phyloP scores from a whole-genome alignment of 1,140 invertebrate species.

The Conus betulinus region DNA sequence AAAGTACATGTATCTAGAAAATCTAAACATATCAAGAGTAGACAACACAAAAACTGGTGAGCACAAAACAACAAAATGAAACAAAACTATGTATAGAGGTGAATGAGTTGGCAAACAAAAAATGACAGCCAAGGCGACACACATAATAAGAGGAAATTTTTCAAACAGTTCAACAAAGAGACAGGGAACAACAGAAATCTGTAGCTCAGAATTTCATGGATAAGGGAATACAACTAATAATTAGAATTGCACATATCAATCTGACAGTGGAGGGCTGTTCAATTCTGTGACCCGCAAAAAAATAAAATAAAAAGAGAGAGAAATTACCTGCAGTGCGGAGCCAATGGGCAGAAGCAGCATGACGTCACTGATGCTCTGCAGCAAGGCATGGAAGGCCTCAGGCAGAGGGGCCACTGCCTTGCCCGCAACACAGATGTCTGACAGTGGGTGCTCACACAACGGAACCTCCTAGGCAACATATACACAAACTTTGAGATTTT shows the following conservation, averaged over 20 bases:
- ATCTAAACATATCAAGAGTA: too few relatives aligned
- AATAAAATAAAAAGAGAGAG: background rate
- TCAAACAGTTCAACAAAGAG: too few relatives aligned
- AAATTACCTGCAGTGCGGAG: conserved; percentile 82
- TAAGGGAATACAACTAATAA: background rate
- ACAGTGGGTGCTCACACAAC: conserved; percentile 87
- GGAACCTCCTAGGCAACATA: conserved; percentile 61
- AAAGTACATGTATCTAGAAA: too few relatives aligned
- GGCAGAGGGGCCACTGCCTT: conserved; percentile 84
- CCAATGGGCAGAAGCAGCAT: conserved; percentile 93
- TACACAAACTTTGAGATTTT: background rate
- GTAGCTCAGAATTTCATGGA: too few relatives aligned
- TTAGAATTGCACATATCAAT: background rate
- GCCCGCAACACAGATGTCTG: conserved; percentile 87
- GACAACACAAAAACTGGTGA: too few relatives aligned
- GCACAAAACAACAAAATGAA: too few relatives aligned
- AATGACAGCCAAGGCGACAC: too few relatives aligned
- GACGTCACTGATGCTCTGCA: conserved; percentile 94
- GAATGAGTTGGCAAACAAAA: too few relatives aligned
- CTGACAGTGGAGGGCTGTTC: background rate
- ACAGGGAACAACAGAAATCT: too few relatives aligned
- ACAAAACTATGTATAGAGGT: too few relatives aligned
- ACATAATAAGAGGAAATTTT: too few relatives aligned
- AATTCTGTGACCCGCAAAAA: background rate
- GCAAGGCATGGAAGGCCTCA: conserved; percentile 88